phyloP scores from a whole-genome alignment of 1,140 invertebrate genomes.

The Calosoma granatense region DNA sequence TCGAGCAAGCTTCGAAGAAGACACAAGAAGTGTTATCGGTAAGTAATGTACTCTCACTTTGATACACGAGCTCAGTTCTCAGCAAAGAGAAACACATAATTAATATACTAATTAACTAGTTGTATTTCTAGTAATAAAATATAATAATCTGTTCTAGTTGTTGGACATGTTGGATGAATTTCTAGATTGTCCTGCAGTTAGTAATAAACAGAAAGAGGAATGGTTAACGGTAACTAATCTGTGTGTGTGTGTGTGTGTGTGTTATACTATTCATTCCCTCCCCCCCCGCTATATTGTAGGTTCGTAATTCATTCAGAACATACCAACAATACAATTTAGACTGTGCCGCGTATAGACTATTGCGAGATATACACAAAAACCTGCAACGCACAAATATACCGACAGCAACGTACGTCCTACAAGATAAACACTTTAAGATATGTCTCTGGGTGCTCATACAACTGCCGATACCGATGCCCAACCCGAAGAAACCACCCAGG shows the following conservation, averaged over 20 bases:
- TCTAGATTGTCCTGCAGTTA: constrained; percentile 27
- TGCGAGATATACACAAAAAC: constrained; percentile 42
- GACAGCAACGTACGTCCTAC: constrained; percentile 37
- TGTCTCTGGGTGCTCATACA: constrained; percentile 41
- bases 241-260: no score
- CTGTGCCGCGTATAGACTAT: constrained; percentile 37
- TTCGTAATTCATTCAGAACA: constrained; percentile 35
- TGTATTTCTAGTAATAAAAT: neutral
- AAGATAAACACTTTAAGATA: constrained; percentile 36
- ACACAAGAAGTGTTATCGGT: constrained; percentile 36
- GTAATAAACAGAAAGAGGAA: constrained; percentile 26
- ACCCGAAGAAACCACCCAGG: constrained; percentile 26
- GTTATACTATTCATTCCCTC: neutral
- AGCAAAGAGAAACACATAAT: no score
- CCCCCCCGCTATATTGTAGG: constrained; percentile 21
- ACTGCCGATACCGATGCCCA: constrained; percentile 34
- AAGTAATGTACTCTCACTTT: constrained; percentile 16
- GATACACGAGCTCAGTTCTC: no score
- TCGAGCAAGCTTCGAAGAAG: constrained; percentile 31
- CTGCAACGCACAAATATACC: constrained; percentile 38
- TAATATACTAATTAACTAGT: no score
- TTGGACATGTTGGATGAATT: constrained; percentile 37
- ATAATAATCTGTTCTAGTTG: constrained; percentile 30
- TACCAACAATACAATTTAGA: constrained; percentile 39
- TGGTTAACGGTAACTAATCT: constrained; percentile 36